Conservation (phyloP, 2,888 invertebrate genomes). For the Glyphotaelius pellucidus region DNA sequence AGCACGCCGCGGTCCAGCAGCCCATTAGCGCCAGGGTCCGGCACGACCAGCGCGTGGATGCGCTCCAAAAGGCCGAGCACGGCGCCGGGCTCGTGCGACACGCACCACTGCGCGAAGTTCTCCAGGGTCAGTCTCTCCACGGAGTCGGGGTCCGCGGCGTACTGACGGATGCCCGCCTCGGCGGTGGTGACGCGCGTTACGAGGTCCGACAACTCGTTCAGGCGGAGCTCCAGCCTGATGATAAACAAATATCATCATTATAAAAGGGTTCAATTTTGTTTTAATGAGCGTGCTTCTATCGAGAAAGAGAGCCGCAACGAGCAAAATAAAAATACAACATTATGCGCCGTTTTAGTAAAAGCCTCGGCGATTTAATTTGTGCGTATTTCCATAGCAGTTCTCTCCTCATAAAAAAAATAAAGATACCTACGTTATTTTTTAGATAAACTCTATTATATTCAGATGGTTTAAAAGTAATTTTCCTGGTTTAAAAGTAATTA, state of each 20-base stretch:
- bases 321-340: too few species aligned
- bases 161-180: constrained; percentile 79
- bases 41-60: constrained; percentile 80
- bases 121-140: constrained; percentile 83
- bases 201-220: constrained; percentile 81
- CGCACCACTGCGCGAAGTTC: constrained; percentile 83
- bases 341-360: too few species aligned
- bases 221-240: constrained; percentile 77
- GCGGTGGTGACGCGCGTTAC: constrained; percentile 79
- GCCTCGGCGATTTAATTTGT: too few species aligned
- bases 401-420: too few species aligned
- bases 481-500: too few species aligned
- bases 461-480: too few species aligned
- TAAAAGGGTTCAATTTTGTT: background rate
- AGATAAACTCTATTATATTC: too few species aligned
- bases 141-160: constrained; percentile 75
- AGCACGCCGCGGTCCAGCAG: constrained; percentile 54
- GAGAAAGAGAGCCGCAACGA: too few species aligned
- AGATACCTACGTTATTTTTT: too few species aligned
- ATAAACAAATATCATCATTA: constrained; percentile 69
- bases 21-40: constrained; percentile 70
- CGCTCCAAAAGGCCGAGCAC: constrained; percentile 82
- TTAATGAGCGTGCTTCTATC: too few species aligned
- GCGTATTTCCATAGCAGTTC: too few species aligned
- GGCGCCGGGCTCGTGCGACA: constrained; percentile 82